Conservation (phyloP, 2,113 vertebrate species). For the Pelecanoides urinatrix region DNA sequence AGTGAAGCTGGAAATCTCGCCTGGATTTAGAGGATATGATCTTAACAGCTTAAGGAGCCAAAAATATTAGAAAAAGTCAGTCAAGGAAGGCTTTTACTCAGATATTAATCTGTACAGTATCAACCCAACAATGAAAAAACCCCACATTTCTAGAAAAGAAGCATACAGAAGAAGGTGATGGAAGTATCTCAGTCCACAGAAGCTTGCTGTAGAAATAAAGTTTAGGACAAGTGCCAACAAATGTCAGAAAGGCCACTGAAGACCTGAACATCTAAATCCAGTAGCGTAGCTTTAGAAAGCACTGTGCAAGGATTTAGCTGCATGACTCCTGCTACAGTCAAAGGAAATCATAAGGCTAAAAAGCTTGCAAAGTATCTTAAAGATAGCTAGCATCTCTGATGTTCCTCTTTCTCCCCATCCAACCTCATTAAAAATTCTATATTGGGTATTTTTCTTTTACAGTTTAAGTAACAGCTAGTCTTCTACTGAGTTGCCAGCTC, state of each 20-base stretch:
- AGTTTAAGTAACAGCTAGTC: not conserved
- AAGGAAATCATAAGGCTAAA: not conserved
- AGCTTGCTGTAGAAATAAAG: not conserved
- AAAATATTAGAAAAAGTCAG: not conserved
- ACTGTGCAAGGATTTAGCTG: not conserved
- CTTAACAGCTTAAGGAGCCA: not conserved
- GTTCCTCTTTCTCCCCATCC: not conserved
- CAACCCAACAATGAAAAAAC: not conserved
- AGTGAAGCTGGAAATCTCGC: not conserved
- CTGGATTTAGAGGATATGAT: not conserved
- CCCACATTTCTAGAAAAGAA: not conserved
- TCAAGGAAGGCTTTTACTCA: not conserved
- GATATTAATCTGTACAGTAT: not conserved
- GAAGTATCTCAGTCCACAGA: not conserved
- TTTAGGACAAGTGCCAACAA: not conserved
- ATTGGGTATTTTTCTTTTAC: not conserved
- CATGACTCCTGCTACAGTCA: not conserved
- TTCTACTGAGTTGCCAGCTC: not conserved
- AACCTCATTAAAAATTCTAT: not conserved
- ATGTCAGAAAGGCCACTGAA: not conserved
- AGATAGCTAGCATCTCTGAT: not conserved
- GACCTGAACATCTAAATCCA: not conserved
- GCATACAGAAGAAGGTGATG: not conserved
- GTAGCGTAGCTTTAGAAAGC: not conserved
- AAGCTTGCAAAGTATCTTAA: not conserved